phyloP scores from a whole-genome alignment of 2,113 vertebrate species.

The Amblyornis subalaris region DNA sequence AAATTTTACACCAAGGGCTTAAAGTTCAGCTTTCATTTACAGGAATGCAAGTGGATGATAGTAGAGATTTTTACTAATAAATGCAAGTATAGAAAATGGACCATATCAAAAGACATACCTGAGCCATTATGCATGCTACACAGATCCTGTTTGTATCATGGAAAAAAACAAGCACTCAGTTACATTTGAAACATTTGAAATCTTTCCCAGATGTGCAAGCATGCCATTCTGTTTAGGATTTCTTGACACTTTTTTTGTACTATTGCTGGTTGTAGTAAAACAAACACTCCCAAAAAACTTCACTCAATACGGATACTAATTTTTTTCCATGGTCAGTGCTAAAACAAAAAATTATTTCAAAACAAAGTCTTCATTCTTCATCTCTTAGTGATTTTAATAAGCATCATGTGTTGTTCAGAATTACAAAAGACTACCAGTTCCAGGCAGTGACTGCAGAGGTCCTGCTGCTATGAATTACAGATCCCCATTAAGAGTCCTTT shows the following conservation, averaged over 20 bases:
- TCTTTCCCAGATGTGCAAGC: background rate
- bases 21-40: background rate
- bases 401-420: background rate
- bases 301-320: background rate
- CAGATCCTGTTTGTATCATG: background rate
- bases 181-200: background rate
- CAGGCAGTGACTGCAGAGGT: background rate
- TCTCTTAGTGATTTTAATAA: background rate
- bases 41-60: background rate
- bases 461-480: background rate
- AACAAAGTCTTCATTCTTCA: background rate
- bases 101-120: background rate
- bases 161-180: background rate
- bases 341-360: background rate
- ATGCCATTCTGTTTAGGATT: background rate
- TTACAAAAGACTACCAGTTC: background rate
- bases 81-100: background rate
- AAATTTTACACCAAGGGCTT: background rate
- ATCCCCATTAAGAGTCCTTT: background rate
- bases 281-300: background rate
- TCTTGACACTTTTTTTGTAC: background rate
- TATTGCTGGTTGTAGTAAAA: background rate
- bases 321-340: background rate
- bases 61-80: background rate
- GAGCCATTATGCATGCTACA: background rate